phyloP scores from a whole-genome alignment of 2,797 vertebrate genomes.

The Sciurus vulgaris region DNA sequence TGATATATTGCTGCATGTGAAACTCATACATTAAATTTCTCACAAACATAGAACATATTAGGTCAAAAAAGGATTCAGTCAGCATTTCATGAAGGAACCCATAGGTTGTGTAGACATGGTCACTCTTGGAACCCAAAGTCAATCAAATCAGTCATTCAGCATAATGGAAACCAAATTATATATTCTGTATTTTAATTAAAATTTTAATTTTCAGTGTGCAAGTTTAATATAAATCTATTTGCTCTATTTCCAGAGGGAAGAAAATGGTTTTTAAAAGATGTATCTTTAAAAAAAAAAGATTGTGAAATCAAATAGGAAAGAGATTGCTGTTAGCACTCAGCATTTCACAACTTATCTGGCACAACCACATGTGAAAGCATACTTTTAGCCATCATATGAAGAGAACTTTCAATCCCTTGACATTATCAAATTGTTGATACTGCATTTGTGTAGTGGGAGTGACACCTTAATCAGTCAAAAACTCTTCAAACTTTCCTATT shows the following conservation, averaged over 20 bases:
- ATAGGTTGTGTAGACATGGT: neutral
- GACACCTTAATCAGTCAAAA: neutral
- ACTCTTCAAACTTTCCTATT: neutral
- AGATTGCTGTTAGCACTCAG: neutral
- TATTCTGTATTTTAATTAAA: neutral
- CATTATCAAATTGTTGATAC: neutral
- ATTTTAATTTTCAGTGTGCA: neutral
- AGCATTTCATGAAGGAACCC: neutral
- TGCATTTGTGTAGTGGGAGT: neutral
- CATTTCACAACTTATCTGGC: constrained; percentile 1
- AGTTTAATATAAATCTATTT: constrained; percentile 9
- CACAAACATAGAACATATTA: neutral
- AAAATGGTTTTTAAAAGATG: neutral
- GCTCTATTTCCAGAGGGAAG: neutral
- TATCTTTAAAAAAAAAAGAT: neutral
- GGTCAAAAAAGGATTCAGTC: neutral
- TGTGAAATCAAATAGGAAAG: constrained; percentile 2
- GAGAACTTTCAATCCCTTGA: constrained; percentile 4
- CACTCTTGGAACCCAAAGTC: neutral
- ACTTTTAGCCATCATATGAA: neutral
- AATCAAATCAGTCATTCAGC: neutral
- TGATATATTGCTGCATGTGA: neutral
- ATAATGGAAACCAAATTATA: neutral
- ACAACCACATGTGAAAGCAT: neutral
- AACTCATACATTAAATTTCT: neutral